These are phyloP conservation scores for Calliscelio sp. DNA, from an alignment of 2,888 invertebrate genomes.

Conservation along the genomic window DNA sequence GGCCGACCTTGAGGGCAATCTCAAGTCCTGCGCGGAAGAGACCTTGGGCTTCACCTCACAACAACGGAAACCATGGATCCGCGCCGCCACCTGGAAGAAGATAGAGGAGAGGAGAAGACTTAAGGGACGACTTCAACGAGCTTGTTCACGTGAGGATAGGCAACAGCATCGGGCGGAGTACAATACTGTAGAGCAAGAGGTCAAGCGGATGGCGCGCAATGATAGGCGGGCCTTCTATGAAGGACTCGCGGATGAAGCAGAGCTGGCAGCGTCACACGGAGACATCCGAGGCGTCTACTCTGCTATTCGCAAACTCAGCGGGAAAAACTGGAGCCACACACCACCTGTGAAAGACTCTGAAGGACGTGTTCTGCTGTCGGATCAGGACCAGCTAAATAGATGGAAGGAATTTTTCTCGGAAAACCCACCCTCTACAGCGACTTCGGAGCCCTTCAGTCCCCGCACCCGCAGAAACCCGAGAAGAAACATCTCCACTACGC, in stretches of 20 bases:
- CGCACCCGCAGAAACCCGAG: slow-evolving; percentile 29
- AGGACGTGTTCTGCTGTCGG: slow-evolving; percentile 14
- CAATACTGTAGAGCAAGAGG: slow-evolving; percentile 10
- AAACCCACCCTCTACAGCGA: neutral
- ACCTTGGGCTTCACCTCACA: slow-evolving; percentile 13
- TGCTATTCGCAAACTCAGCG: slow-evolving; percentile 25
- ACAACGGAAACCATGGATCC: slow-evolving; percentile 54
- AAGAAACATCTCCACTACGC: slow-evolving; percentile 21
- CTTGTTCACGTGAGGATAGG: slow-evolving; percentile 9
- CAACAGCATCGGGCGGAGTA: slow-evolving; percentile 13
- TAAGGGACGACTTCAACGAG: slow-evolving; percentile 9
- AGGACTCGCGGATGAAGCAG: slow-evolving; percentile 39
- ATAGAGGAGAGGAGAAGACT: slow-evolving; percentile 39
- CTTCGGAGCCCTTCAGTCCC: neutral
- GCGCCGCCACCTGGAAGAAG: slow-evolving; percentile 30
- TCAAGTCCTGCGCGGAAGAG: slow-evolving; percentile 17
- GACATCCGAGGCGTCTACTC: slow-evolving; percentile 42
- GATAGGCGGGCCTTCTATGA: slow-evolving; percentile 36
- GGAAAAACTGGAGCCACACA: slow-evolving; percentile 2
- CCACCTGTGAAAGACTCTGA: slow-evolving; percentile 27
- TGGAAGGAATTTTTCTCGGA: slow-evolving; percentile 49
- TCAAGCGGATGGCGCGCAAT: slow-evolving; percentile 33
- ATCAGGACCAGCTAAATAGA: slow-evolving; percentile 25
- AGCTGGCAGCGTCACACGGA: slow-evolving; percentile 6
- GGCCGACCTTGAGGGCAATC: neutral